These are phyloP conservation scores for Formica selysi DNA, from an alignment of 1,140 invertebrate species.

Conservation along the genomic window DNA sequence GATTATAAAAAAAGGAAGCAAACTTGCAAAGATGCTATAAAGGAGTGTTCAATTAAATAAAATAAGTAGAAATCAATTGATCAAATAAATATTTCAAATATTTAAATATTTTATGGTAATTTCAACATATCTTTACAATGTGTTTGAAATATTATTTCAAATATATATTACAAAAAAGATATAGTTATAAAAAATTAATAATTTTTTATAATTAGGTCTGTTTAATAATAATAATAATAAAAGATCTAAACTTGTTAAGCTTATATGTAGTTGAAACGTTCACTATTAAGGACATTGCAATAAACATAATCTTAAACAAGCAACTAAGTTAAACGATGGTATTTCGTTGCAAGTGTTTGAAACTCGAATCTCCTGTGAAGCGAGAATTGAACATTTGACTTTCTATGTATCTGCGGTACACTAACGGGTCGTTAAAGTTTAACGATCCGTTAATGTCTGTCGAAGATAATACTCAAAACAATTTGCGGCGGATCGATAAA, in stretches of 20 bases:
- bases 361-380: slow-evolving; percentile 38
- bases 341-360: slow-evolving; percentile 20
- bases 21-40: background rate
- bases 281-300: background rate
- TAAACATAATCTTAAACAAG: slow-evolving; percentile 30
- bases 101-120: background rate
- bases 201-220: background rate
- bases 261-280: background rate
- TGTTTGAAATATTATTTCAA: background rate
- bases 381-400: slow-evolving; percentile 55
- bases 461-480: slow-evolving; percentile 45
- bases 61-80: background rate
- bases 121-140: background rate
- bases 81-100: background rate
- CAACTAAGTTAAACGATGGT: slow-evolving; percentile 45
- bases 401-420: background rate
- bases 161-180: background rate
- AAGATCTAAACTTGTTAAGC: background rate
- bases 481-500: slow-evolving; percentile 38
- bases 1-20: background rate
- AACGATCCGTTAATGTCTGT: slow-evolving; percentile 59
- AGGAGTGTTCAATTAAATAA: background rate
- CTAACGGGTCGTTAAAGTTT: slow-evolving; percentile 48
- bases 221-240: background rate
- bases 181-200: background rate